Conservation (phyloP, 2,888 invertebrate genomes). For the Portevinia maculata region DNA sequence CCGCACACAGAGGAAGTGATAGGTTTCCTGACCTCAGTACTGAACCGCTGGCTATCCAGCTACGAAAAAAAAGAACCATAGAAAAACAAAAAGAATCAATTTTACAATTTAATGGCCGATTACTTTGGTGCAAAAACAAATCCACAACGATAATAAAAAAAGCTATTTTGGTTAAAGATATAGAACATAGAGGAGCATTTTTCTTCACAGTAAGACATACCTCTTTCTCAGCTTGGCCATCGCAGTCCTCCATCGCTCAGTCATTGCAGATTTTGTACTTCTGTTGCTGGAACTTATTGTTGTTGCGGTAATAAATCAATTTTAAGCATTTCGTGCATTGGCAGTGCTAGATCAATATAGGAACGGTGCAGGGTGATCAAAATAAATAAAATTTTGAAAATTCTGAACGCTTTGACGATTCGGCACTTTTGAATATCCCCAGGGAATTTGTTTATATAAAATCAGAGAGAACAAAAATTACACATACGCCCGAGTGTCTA, state of each 20-base stretch:
- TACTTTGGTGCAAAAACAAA: conserved; percentile 16
- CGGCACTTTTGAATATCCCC: conserved; percentile 60
- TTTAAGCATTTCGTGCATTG: conserved; percentile 59
- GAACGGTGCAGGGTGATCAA: conserved; percentile 46
- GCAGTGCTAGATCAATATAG: conserved; percentile 42
- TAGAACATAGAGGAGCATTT: conserved; percentile 13
- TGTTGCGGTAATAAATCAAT: conserved; percentile 48
- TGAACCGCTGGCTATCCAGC: background rate
- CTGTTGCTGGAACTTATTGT: background rate
- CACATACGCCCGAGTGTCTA: conserved; percentile 67
- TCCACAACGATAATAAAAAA: conserved; percentile 68
- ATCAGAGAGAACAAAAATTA: conserved; percentile 21
- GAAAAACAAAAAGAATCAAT: conserved; percentile 10
- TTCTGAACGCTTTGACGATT: conserved; percentile 19
- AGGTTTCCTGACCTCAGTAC: conserved; percentile 35
- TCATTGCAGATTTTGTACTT: conserved; percentile 72
- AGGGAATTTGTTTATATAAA: conserved; percentile 29
- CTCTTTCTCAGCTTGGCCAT: conserved; percentile 77
- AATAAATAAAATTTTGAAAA: conserved; percentile 30
- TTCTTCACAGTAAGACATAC: conserved; percentile 68
- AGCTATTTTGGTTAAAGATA: conserved; percentile 45
- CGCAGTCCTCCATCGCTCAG: conserved; percentile 78
- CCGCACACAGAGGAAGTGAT: conserved; percentile 5
- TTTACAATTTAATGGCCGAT: conserved; percentile 38
- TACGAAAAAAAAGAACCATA: background rate